These are phyloP conservation scores for Oreochromis aureus DNA, from an alignment of 2,113 vertebrate genomes.

Conservation along the genomic window DNA sequence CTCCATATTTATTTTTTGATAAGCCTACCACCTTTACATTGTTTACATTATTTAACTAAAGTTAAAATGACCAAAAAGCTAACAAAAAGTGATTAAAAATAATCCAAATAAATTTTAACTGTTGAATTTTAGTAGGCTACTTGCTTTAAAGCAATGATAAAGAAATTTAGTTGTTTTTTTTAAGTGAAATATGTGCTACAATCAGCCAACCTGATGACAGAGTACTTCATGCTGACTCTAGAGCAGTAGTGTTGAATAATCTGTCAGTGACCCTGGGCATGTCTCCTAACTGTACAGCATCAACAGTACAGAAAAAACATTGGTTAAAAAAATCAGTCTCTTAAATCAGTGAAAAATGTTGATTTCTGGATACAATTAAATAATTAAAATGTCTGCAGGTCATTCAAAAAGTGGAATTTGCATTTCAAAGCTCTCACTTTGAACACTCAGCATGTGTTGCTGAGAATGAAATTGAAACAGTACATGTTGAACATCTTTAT, in stretches of 20 bases:
- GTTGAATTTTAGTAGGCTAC: background rate
- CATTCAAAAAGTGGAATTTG: background rate
- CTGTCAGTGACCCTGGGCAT: background rate
- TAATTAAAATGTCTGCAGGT: background rate
- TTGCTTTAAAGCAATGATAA: background rate
- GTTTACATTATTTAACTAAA: background rate
- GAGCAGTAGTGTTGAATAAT: background rate
- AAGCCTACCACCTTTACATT: background rate
- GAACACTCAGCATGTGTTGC: background rate
- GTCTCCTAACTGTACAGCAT: too few relatives aligned
- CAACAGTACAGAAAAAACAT: background rate
- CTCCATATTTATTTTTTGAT: background rate
- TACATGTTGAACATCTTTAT: background rate
- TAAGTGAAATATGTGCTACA: background rate
- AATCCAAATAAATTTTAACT: background rate
- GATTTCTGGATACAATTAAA: too few relatives aligned
- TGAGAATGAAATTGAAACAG: background rate
- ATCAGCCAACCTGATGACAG: background rate
- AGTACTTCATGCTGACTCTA: background rate
- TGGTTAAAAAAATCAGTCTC: background rate
- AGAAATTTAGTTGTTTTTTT: background rate
- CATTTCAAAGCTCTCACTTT: background rate
- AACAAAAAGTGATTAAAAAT: background rate
- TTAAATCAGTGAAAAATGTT: background rate
- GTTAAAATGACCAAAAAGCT: background rate